Base-by-base conservation (phyloP, 2,113 vertebrate genomes). In the Channa argus region DNA sequence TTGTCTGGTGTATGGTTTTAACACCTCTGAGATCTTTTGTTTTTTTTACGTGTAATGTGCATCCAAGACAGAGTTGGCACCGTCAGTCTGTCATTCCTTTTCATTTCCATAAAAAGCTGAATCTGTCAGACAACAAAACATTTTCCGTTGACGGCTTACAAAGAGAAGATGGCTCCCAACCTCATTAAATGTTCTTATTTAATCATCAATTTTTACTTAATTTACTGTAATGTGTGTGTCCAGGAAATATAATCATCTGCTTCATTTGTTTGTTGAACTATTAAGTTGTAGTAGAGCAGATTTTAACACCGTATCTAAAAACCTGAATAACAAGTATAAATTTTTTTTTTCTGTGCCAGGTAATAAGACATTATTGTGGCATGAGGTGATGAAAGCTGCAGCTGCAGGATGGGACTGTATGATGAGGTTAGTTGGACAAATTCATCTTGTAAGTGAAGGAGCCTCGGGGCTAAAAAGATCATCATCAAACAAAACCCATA, bases 401-500 rank as follows among this genome's bases (percentile, higher is more conserved):
- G 49, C 53, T 15, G 73, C 38, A 80, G 71, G 67, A 68, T 8
- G 36, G 37, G 15, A 14, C 56, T 45, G 54, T 77, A 74, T 65
- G 69, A 79, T 84, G 82, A 88, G 83, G 72, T 93, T 88, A 86
- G 63, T 50, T 62, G 82, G 78, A 66, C 73, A 86, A 87, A 89
- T 87, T 84, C 58, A 87, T 89, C 80, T 53, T 73, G 86, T 84
- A 84, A 58, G 73, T 82, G 24, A 66, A 70, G 51, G 47, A 39
- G 83, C 92, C 79, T 58, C 54, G 2, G 76, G 85, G 74, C 70
- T 79, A 10, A 76, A 51, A 60, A 81, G 62, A 84, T 82, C 81
- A 84, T 91, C 82, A 80, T 90, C 81, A 90, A 89, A 86, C 82
- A 89, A 80, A 91, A 89, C 84, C 72, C 74, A 80, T 85, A 76